phyloP scores from a whole-genome alignment of 2,113 vertebrate species.

The Anarhynchus alexandrinus region DNA sequence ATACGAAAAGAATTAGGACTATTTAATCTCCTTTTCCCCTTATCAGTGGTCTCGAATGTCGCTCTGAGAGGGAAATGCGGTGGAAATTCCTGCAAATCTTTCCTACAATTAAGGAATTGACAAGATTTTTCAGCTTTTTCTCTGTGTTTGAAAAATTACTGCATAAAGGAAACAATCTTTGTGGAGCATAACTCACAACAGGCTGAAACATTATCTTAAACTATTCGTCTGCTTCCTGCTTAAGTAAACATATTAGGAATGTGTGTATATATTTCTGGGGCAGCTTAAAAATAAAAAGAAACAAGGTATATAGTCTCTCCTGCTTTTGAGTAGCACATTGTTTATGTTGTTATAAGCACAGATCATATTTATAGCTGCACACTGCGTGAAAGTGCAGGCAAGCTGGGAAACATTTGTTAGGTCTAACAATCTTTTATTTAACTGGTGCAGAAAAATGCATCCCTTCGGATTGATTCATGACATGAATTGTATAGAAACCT shows the following conservation, averaged over 20 bases:
- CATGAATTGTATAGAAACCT: conserved; percentile 16
- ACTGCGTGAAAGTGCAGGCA: neutral
- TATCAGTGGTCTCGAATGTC: conserved; percentile 43
- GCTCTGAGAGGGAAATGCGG: neutral
- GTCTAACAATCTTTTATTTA: conserved; percentile 43
- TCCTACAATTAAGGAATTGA: conserved; percentile 34
- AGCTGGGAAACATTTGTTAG: conserved; percentile 46
- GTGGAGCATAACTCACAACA: conserved; percentile 26
- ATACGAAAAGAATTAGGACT: conserved; percentile 22
- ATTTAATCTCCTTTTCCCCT: conserved; percentile 39
- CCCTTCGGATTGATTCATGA: conserved; percentile 36
- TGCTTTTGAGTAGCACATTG: conserved; percentile 14
- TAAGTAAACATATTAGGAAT: conserved; percentile 62
- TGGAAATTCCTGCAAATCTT: conserved; percentile 47
- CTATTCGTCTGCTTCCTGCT: conserved; percentile 59
- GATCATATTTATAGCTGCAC: conserved; percentile 25
- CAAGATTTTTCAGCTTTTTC: conserved; percentile 56
- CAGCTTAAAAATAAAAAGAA: conserved; percentile 45
- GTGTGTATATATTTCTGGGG: conserved; percentile 35
- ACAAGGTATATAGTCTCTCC: neutral
- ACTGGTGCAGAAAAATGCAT: conserved; percentile 16
- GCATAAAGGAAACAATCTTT: conserved; percentile 37
- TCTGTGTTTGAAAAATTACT: conserved; percentile 21
- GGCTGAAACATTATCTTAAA: conserved; percentile 59
- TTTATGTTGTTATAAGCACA: conserved; percentile 33